Base-by-base conservation (phyloP, 2,113 vertebrate species). In the Bufo bufo region DNA sequence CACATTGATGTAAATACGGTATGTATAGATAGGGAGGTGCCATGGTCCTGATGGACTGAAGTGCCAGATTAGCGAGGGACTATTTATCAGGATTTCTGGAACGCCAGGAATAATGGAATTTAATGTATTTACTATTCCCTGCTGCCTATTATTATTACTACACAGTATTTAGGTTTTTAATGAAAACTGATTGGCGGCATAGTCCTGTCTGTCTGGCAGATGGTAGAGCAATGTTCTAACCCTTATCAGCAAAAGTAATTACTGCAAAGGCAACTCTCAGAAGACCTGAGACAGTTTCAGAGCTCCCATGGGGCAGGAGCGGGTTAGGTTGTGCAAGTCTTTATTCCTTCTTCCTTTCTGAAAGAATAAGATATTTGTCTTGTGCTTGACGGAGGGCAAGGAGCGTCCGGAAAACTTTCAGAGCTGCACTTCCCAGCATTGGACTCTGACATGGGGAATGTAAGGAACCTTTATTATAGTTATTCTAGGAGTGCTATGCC, bases 381-480 rank as follows among this genome's bases (percentile, higher is more conserved):
- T 33, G 6, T 45, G 66, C 49, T 12, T 17, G 16, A 66, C 59
- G 59, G 33, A 47, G 47, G 45, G 20, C 50, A 11, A 84, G 45
- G 43, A 69, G 78, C 69, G 17, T 6, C 9, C 43, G 71, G 90
- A 59, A 84, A 54, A 0, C 23, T 47, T 56, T 59, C 14, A 65
- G 47, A 80, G 61, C 71, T 84, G 50, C 33, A 0, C 66, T 69
- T 79, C 0, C 19, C 85, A 5, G 80, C 85, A 19, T 71, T 20
- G 50, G 19, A 45, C 52, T 72, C 79, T 33, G 58, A 17, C 89
- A 93, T 93, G 92, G 94, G 94, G 89, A 94, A 93, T 0, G 93
- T 93, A 93, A 94, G 94, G 83, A 23, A 61, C 52, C 17, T 45
- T 49, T 58, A 8, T 19, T 56, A 17, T 43, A 23, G 45, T 75